These are phyloP conservation scores for Diarsia brunnea DNA, from an alignment of 2,888 invertebrate genomes.

Conservation along the genomic window DNA sequence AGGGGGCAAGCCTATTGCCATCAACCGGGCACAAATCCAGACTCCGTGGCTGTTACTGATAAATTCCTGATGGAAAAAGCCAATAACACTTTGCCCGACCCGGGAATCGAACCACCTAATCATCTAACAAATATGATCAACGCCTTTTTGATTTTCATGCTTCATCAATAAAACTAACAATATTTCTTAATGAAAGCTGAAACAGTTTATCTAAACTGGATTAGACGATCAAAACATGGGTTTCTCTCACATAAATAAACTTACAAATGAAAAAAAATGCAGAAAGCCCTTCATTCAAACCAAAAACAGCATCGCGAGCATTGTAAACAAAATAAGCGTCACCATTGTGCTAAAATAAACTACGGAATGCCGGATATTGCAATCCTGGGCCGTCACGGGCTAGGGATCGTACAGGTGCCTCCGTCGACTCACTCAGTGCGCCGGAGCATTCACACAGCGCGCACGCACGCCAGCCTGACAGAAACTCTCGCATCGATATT, in stretches of 20 bases:
- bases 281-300: conserved; percentile 70
- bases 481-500: conserved; percentile 74
- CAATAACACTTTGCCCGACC: no score
- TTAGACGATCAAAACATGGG: conserved; percentile 26
- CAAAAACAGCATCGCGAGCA: conserved; percentile 74
- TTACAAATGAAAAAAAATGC: conserved; percentile 47
- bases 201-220: background rate
- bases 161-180: background rate
- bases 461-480: conserved; percentile 68
- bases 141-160: background rate
- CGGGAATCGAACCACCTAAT: no score
- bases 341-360: conserved; percentile 82
- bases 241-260: conserved; percentile 40
- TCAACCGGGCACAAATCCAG: no score
- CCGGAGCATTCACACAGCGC: conserved; percentile 64
- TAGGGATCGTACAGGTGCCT: conserved; percentile 73
- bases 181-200: background rate
- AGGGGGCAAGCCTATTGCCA: no score
- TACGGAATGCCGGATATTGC: conserved; percentile 89
- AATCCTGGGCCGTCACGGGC: conserved; percentile 74
- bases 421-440: conserved; percentile 73
- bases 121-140: background rate
- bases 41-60: no score
- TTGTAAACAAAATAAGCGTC: conserved; percentile 88
- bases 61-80: no score